Percentiles rank a stretch among this genome's conserved stretches.
These are phyloP conservation scores for Synanthedon andrenaeformis DNA, from an alignment of 2,888 invertebrate genomes.

Conservation along the genomic window DNA sequence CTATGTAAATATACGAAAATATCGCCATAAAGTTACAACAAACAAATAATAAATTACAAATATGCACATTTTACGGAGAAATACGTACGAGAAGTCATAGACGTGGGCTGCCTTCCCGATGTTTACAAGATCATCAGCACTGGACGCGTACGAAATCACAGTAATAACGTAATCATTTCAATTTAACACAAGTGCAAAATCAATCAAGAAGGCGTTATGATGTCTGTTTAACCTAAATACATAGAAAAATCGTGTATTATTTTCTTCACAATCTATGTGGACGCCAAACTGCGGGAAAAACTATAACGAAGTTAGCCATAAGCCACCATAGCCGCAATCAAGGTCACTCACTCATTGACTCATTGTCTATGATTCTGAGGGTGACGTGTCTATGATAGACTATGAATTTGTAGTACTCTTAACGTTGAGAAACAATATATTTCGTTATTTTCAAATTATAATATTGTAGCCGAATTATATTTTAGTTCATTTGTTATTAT, in stretches of 20 bases:
- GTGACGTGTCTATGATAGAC: not conserved
- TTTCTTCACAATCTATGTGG: slow-evolving; percentile 56
- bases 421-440: not conserved
- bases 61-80: slow-evolving; percentile 27
- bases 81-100: slow-evolving; percentile 69
- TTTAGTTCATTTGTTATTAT: too few species aligned
- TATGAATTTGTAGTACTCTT: not conserved
- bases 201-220: slow-evolving; percentile 28
- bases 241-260: slow-evolving; percentile 49
- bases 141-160: slow-evolving; percentile 45
- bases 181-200: slow-evolving; percentile 40
- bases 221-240: slow-evolving; percentile 51
- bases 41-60: slow-evolving; percentile 23
- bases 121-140: slow-evolving; percentile 59
- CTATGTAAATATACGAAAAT: slow-evolving; percentile 18
- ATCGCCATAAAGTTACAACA: slow-evolving; percentile 13
- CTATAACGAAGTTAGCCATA: slow-evolving; percentile 59
- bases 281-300: slow-evolving; percentile 71
- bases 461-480: too few species aligned
- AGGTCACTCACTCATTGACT: slow-evolving; percentile 25
- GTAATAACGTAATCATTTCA: slow-evolving; percentile 43
- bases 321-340: slow-evolving; percentile 18
- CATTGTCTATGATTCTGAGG: slow-evolving; percentile 8
- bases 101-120: slow-evolving; percentile 65
- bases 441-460: too few species aligned